phyloP scores from a whole-genome alignment of 1,140 invertebrate species.

The Apis florea region DNA sequence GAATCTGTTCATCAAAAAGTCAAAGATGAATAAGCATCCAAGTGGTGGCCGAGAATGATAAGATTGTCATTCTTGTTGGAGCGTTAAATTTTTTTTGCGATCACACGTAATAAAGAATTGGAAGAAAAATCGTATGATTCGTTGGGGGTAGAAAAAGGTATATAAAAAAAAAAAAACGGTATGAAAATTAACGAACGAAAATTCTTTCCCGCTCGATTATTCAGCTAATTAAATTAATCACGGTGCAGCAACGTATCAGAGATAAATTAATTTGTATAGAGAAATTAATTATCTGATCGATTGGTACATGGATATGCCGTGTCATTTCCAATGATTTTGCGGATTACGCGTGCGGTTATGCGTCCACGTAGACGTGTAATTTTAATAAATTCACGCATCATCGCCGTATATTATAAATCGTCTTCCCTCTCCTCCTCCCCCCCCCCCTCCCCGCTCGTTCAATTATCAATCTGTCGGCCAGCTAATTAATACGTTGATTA shows the following conservation, averaged over 20 bases:
- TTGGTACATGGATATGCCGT: not conserved
- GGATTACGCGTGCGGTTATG: not conserved
- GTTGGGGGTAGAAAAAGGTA: no score
- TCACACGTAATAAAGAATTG: no score
- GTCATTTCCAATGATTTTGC: constrained; percentile 5
- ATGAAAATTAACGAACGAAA: no score
- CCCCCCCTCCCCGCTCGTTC: not conserved
- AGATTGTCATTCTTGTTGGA: no score
- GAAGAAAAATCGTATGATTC: no score
- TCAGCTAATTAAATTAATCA: constrained; percentile 30
- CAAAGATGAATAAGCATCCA: no score
- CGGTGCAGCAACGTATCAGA: no score
- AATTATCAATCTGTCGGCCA: not conserved
- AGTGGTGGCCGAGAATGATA: no score
- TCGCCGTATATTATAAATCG: not conserved
- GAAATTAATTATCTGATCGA: constrained; percentile 32
- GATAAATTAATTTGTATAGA: constrained; percentile 33
- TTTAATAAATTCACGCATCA: constrained; percentile 1
- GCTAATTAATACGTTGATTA: not conserved
- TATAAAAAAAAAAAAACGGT: no score
- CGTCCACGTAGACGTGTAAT: not conserved
- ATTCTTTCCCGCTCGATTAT: not conserved
- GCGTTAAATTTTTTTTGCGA: no score
- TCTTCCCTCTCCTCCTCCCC: no score
- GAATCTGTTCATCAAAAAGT: no score